Evolutionary conservation across 2,113 vertebrate species (phyloP), one percentile per base, ranked within the genome.

Genomic region (Crotophaga sulcirostris): DNA sequence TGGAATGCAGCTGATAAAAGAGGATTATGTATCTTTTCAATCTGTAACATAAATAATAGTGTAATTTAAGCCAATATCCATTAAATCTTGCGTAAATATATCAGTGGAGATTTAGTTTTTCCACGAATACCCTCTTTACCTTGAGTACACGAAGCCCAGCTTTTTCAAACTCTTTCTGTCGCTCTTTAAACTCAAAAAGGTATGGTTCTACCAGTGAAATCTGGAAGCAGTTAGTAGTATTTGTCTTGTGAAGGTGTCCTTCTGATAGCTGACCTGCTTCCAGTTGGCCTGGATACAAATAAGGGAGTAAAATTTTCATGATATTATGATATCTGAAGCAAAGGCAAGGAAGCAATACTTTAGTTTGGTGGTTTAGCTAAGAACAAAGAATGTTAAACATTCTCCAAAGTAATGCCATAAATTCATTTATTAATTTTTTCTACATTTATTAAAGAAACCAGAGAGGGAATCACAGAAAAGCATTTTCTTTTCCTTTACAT

Each of bases 21-120:
- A 8, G 6, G 1, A 93, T 99, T 99, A 25, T 97, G 25, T 79
- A 99, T 97, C 90, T 91, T 94, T 44, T 99, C 98, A 45, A 99
- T 70, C 99, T 99, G 78, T 33, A 96, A 96, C 23, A 55, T 26
- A 93, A 93, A 69, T 16, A 63, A 69, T 8, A 90, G 7, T 1
- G 5, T 9, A 78, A 21, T 24, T 28, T 90, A 85, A 96, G 78
- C 8, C 13, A 42, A 4, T 38, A 40, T 28, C 54, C 34, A 20
- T 29, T 9, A 88, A 85, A 86, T 34, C 29, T 85, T 59, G 20
- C 76, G 86, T 54, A 88, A 68, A 60, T 54, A 4, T 17, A n/a
- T 45, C 16, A 73, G 7, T 25, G 40, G 24, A 90, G 44, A 84
- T 74, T 75, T 25, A 58, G n/a, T 51, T 93, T 91, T 62, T 40